Conservation (phyloP, 2,113 vertebrate species). For the Onychostoma macrolepis region DNA sequence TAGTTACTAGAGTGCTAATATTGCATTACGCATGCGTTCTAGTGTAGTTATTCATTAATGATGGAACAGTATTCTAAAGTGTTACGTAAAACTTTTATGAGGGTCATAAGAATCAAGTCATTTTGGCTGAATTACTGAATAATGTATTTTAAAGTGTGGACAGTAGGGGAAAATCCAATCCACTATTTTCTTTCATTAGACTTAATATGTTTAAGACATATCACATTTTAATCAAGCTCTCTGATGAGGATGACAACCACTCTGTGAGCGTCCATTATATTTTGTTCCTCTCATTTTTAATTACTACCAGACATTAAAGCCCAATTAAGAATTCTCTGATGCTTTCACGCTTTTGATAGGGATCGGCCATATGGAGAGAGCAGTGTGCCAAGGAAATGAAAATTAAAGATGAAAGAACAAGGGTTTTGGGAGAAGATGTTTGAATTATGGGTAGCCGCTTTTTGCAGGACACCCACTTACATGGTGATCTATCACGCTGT, state of each 20-base stretch:
- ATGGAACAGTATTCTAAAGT: no score
- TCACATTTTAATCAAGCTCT: slow-evolving; percentile 40
- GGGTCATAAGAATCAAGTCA: slow-evolving; percentile 21
- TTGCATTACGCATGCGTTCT: no score
- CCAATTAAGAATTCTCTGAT: slow-evolving; percentile 47
- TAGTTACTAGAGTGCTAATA: no score
- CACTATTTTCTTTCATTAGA: slow-evolving; percentile 25
- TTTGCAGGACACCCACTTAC: slow-evolving; percentile 26
- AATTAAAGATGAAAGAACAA: slow-evolving; percentile 26
- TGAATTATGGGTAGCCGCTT: background rate
- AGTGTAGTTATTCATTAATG: no score
- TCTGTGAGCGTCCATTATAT: slow-evolving; percentile 29
- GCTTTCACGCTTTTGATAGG: slow-evolving; percentile 37
- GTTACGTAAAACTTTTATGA: slow-evolving; percentile 25
- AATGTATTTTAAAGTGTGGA: background rate
- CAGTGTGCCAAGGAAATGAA: slow-evolving; percentile 33
- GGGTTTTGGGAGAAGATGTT: slow-evolving; percentile 15
- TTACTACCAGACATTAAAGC: slow-evolving; percentile 44
- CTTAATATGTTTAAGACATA: slow-evolving; percentile 24
- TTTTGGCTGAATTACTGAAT: slow-evolving; percentile 5
- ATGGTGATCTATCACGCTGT: background rate
- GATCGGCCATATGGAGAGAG: slow-evolving; percentile 46
- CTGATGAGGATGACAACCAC: slow-evolving; percentile 25
- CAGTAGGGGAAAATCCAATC: background rate
- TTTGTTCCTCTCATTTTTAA: slow-evolving; percentile 44